Base-by-base conservation (phyloP, 2,113 vertebrate genomes). In the Silurus meridionalis region DNA sequence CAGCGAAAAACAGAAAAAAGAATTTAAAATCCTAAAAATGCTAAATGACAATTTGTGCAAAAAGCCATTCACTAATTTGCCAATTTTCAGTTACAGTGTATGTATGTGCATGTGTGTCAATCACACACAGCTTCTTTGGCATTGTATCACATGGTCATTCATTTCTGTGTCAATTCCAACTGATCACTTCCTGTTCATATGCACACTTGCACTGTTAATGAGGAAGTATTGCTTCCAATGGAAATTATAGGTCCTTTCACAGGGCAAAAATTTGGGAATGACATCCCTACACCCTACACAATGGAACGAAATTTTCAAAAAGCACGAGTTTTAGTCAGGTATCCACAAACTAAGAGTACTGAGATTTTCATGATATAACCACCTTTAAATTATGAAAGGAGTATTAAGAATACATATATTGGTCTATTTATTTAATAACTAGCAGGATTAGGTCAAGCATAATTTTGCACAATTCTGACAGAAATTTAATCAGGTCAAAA, bases 201-300 rank as follows among this genome's bases (percentile, higher is more conserved):
- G 28, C 72, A 48, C 46, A 83, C 67, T 83, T 66, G 37, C 28
- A 72, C 82, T 48, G 53, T 72, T 48, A 83, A 58, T 48, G 55
- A 72, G 55, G 67, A 72, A 60, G 37, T 48, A 57, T 6, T n/a
- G 67, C 23, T 74, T 72, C 67, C 53, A 67, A 48, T 74, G 82
- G 67, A 67, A 83, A 83, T 72, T 48, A 21, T 25, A 69, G 5
- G 0, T 13, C 66, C 25, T 37, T n/a, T 67, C 28, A 67, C 66
- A 69, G 37, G 1, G 6, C 66, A 69, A 37, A 5, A 37, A 6
- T 8, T 37, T 69, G 25, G 11, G 37, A 71, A 3, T 7, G 8
- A 19, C 4, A 9, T 0, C 3, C 37, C 64, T 13, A 71, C 67
- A 69, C 63, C 2, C 67, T 3, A 72, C 69, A 46, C 46, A 50